Evolutionary conservation across 2,888 invertebrate genomes (phyloP).

Genomic region (Salticus scenicus): DNA sequence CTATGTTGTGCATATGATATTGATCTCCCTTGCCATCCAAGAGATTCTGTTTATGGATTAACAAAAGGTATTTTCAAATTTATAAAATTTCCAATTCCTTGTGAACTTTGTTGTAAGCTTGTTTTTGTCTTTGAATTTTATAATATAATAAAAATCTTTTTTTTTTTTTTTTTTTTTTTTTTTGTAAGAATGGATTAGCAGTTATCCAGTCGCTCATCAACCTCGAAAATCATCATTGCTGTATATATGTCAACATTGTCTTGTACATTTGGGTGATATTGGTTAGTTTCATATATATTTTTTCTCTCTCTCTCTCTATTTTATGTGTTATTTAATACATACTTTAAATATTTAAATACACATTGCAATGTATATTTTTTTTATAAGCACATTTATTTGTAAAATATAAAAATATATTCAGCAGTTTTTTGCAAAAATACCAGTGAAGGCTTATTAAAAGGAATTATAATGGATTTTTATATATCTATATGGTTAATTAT

Average conservation of each 20-base stretch:
- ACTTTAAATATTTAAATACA: not conserved
- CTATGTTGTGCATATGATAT: conserved; percentile 87
- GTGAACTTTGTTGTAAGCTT: not conserved
- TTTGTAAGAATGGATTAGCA: conserved; percentile 55
- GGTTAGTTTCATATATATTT: conserved; percentile 51
- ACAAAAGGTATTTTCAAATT: conserved; percentile 78
- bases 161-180: too few relatives aligned
- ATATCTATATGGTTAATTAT: too few relatives aligned
- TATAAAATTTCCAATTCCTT: not conserved
- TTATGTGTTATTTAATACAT: not conserved
- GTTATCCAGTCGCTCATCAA: conserved; percentile 57
- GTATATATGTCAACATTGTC: conserved; percentile 91
- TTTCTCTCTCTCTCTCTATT: not conserved
- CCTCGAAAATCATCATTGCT: conserved; percentile 75
- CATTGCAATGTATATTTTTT: not conserved
- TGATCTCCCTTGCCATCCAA: conserved; percentile 83
- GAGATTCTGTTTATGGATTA: conserved; percentile 78
- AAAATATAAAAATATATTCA: too few relatives aligned
- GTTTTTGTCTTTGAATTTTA: too few relatives aligned
- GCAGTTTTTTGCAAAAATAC: too few relatives aligned
- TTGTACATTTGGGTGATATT: conserved; percentile 90
- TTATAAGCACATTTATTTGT: not conserved
- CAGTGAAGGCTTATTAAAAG: too few relatives aligned
- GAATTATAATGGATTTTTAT: too few relatives aligned
- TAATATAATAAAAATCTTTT: too few relatives aligned